These are phyloP conservation scores for Clitarchus hookeri DNA, from an alignment of 2,888 invertebrate species.

Conservation along the genomic window DNA sequence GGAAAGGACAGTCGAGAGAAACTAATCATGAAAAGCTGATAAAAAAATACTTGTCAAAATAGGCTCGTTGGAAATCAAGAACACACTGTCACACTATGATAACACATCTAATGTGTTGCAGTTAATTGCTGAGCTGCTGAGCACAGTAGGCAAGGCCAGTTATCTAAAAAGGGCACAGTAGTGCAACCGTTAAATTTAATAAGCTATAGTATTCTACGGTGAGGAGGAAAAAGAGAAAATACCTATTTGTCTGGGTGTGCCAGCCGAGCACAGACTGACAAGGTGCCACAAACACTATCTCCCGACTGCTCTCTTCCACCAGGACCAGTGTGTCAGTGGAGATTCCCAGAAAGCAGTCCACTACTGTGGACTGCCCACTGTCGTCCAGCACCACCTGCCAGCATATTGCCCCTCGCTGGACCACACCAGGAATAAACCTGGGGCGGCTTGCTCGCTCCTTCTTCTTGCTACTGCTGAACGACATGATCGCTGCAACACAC, in stretches of 20 bases:
- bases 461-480: constrained; percentile 71
- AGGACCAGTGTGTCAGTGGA: constrained; percentile 86
- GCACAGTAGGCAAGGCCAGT: no score
- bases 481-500: constrained; percentile 69
- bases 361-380: constrained; percentile 65
- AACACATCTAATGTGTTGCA: no score
- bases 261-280: constrained; percentile 79
- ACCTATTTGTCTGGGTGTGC: constrained; percentile 65
- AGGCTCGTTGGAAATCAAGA: no score
- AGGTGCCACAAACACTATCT: constrained; percentile 85
- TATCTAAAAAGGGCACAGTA: no score
- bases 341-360: constrained; percentile 83
- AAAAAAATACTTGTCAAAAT: no score
- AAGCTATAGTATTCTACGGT: no score
- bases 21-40: no score
- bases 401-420: constrained; percentile 77
- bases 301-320: constrained; percentile 79
- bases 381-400: constrained; percentile 80
- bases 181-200: no score
- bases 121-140: no score
- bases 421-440: constrained; percentile 50
- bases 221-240: constrained; percentile 30
- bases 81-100: no score
- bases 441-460: constrained; percentile 79
- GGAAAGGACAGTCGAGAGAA: no score